These are phyloP conservation scores for Antheraea yamamai DNA, from an alignment of 2,888 invertebrate species.

Conservation along the genomic window DNA sequence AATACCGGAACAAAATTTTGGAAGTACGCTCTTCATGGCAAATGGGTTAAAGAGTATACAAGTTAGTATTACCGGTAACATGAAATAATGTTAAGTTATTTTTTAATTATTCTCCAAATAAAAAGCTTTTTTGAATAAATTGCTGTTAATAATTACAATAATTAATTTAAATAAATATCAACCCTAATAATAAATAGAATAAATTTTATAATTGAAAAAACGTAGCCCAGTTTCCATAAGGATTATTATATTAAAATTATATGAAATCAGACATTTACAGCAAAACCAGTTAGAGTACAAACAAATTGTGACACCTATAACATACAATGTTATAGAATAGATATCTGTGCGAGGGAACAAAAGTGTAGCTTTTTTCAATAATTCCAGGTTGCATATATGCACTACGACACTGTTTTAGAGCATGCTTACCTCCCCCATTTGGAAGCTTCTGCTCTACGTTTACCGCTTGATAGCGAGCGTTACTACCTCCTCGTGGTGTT, in stretches of 20 bases:
- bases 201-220: too few species aligned
- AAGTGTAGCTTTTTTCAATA: constrained; percentile 23
- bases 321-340: background rate
- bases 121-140: too few species aligned
- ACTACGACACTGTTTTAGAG: constrained; percentile 89
- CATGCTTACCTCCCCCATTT: constrained; percentile 88
- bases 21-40: constrained; percentile 65
- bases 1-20: constrained; percentile 42
- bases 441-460: constrained; percentile 87
- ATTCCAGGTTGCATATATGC: constrained; percentile 85
- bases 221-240: too few species aligned
- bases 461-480: constrained; percentile 90
- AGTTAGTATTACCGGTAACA: constrained; percentile 43
- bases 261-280: too few species aligned
- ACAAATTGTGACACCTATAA: too few species aligned
- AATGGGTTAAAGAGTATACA: constrained; percentile 72
- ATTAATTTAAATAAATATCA: too few species aligned
- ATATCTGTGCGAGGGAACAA: background rate
- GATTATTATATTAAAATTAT: too few species aligned
- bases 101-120: too few species aligned
- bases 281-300: too few species aligned
- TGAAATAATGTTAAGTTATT: background rate
- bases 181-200: too few species aligned
- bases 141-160: too few species aligned
- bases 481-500: constrained; percentile 89